These are phyloP conservation scores for Apostichopus californicus DNA, from an alignment of 35 echinoderm and acorn worm genomes.

Conservation along the genomic window DNA sequence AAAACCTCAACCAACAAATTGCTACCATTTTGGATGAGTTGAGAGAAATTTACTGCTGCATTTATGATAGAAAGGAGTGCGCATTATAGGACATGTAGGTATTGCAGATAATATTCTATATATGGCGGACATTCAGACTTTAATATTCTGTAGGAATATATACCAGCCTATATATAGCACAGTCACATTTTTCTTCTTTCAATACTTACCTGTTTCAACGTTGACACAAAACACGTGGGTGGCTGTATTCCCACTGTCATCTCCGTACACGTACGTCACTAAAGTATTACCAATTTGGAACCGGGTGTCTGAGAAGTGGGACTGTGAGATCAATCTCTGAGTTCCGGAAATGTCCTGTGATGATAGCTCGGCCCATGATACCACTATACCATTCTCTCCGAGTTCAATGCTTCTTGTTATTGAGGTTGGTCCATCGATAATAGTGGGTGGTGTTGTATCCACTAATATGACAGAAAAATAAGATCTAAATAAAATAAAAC, in stretches of 20 bases:
- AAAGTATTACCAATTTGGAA: conserved; percentile 5
- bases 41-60: too few species aligned
- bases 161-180: too few species aligned
- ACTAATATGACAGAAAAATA: background rate
- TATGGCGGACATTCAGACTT: too few species aligned
- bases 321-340: conserved; percentile 19
- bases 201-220: conserved; percentile 4
- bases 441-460: conserved; percentile 32
- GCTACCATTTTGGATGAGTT: too few species aligned
- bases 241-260: conserved; percentile 34
- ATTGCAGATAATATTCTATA: too few species aligned
- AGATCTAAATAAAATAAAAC: background rate
- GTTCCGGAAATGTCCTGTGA: conserved; percentile 1
- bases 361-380: background rate
- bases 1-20: too few species aligned
- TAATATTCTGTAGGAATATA: too few species aligned
- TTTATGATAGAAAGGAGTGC: too few species aligned
- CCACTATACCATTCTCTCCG: background rate
- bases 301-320: background rate
- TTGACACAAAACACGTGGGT: conserved; percentile 28
- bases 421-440: background rate
- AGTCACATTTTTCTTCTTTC: too few species aligned
- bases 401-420: conserved; percentile 13
- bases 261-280: conserved; percentile 27
- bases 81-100: too few species aligned